phyloP scores from a whole-genome alignment of 2,797 vertebrate genomes.

The Geotrypetes seraphini region DNA sequence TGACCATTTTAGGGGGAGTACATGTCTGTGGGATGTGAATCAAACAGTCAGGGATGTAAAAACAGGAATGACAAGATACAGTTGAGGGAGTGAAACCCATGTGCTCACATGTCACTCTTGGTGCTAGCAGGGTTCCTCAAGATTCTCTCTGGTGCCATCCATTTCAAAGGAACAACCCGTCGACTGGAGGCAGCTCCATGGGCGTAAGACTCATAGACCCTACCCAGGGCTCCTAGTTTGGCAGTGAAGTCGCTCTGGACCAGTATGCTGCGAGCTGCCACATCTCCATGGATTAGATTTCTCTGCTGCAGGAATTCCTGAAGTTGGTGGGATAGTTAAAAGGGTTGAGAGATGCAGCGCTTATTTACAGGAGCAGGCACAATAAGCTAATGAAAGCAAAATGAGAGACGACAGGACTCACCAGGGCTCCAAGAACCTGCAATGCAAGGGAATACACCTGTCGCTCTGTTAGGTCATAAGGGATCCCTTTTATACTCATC shows the following conservation, averaged over 20 bases:
- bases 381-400: neutral
- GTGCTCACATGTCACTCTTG: no score
- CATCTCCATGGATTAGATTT: slow-evolving; percentile 73
- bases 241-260: slow-evolving; percentile 64
- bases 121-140: slow-evolving; percentile 48
- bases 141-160: slow-evolving; percentile 82
- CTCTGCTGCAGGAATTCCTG: slow-evolving; percentile 81
- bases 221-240: slow-evolving; percentile 73
- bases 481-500: slow-evolving; percentile 45
- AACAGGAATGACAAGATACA: no score
- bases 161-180: slow-evolving; percentile 57
- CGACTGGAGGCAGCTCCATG: slow-evolving; percentile 21
- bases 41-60: no score
- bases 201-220: slow-evolving; percentile 58
- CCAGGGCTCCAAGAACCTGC: slow-evolving; percentile 80
- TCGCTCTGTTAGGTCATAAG: slow-evolving; percentile 77
- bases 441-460: slow-evolving; percentile 72
- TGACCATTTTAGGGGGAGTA: no score
- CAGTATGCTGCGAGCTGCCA: slow-evolving; percentile 75
- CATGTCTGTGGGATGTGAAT: no score
- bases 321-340: slow-evolving; percentile 3
- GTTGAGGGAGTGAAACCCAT: no score
- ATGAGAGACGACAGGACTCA: slow-evolving; percentile 41
- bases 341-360: no score
- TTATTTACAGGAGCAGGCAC: no score